These are phyloP conservation scores for Lordiphosa fenestrarum DNA, from an alignment of 2,888 invertebrate species.

Conservation along the genomic window DNA sequence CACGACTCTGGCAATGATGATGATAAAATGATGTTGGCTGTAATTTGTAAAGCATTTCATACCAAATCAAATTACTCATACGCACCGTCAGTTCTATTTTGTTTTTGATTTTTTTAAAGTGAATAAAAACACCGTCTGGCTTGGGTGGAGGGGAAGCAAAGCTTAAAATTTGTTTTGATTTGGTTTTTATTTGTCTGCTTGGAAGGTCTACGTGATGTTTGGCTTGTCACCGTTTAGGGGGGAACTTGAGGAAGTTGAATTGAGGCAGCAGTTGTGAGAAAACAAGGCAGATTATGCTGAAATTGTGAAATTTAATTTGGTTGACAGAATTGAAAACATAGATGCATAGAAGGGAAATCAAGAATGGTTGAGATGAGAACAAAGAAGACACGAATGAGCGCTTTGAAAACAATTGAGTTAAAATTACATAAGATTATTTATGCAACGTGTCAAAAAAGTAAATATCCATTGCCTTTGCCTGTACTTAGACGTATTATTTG, in stretches of 20 bases:
- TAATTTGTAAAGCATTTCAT: conserved; percentile 26
- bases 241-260: conserved; percentile 16
- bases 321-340: conserved; percentile 1
- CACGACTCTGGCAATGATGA: conserved; percentile 30
- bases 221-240: conserved; percentile 30
- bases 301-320: conserved; percentile 17
- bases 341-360: conserved; percentile 6
- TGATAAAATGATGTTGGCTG: conserved; percentile 17
- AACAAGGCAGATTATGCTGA: conserved; percentile 39
- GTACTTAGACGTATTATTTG: too few relatives aligned
- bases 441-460: too few relatives aligned
- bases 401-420: too few relatives aligned
- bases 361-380: background rate
- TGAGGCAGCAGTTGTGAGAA: conserved; percentile 1
- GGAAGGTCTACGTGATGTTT: conserved; percentile 52
- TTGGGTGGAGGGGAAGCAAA: conserved; percentile 15
- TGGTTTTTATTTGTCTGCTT: conserved; percentile 22
- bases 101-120: too few relatives aligned
- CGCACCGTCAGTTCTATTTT: conserved; percentile 30
- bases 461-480: too few relatives aligned
- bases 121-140: background rate
- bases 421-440: too few relatives aligned
- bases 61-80: conserved; percentile 53
- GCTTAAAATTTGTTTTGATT: conserved; percentile 25
- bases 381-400: background rate